Evolutionary conservation across 2,888 invertebrate species (phyloP), one percentile per base, ranked within the genome.

Genomic region (Eueremaeus valkanovi): DNA sequence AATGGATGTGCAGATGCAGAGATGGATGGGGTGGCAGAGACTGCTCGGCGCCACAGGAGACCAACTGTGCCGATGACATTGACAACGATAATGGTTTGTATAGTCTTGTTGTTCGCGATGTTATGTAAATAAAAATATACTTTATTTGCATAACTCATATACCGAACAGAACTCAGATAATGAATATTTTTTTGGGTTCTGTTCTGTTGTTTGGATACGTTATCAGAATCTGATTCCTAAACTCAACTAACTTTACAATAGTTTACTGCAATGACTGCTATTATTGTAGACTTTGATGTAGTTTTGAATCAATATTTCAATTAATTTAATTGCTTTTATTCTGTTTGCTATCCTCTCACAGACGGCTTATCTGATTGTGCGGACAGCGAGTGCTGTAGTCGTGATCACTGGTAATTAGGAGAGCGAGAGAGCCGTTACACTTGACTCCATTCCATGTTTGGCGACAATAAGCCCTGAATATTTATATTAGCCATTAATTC

Each of bases 291-390:
- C n/a, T n/a, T n/a, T n/a, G n/a, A n/a, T n/a, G n/a, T n/a, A n/a
- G n/a, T n/a, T n/a, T n/a, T n/a, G n/a, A n/a, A n/a, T n/a, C 29
- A 13, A 13, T 27, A 29, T 24, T 61, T 73, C 18, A 29, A 73
- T 51, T 73, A 73, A 73, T 40, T 58, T 49, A 74, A 63, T 66
- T 74, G 49, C 36, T 66, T 68, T 49, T 24, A 74, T 27, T 55
- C 27, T 27, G 27, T 55, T 55, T 29, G 33, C 13, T 61, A 31
- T 61, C 33, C 31, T n/a, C 36, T 21, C 16, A 51, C 84, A 98
- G 99, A 99, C 87, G 97, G 97, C 75, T 88, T 99, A 77, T 89
- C 91, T 75, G 99, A 99, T 85, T 99, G 99, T 83, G 93, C 95
- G 84, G 99, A 99, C 86, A 96, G 97, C 0, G 98, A 98, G 85